Conservation (phyloP, 2,888 invertebrate genomes). For the Taphrorychus bicolor region DNA sequence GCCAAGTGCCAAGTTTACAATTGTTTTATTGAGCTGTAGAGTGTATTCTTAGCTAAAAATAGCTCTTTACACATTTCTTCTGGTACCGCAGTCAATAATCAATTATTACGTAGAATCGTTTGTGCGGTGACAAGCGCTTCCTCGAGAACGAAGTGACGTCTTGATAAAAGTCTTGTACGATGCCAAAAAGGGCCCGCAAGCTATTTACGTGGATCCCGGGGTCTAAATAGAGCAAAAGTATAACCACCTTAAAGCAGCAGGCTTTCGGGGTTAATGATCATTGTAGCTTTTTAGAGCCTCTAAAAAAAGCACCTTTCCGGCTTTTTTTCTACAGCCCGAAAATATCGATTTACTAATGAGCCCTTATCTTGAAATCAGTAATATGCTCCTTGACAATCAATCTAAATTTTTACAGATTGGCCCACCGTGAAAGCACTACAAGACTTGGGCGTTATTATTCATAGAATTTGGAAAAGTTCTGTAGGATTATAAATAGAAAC, state of each 20-base stretch:
- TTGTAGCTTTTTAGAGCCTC: neutral
- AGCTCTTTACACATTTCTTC: neutral
- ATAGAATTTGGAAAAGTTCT: conserved; percentile 2
- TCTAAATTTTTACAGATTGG: neutral
- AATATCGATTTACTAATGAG: neutral
- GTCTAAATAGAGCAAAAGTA: neutral
- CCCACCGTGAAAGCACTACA: neutral
- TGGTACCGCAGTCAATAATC: neutral
- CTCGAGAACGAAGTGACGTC: too few species aligned
- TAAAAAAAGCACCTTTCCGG: neutral
- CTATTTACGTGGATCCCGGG: neutral
- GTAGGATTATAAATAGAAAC: conserved; percentile 5
- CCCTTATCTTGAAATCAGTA: neutral
- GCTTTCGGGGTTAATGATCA: neutral
- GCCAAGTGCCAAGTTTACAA: neutral
- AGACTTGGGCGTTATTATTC: neutral
- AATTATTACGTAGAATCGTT: neutral
- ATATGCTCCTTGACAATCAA: neutral
- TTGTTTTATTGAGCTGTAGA: neutral
- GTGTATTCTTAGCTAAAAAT: conserved; percentile 1
- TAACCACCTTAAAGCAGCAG: neutral
- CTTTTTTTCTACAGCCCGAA: neutral
- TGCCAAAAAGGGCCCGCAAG: neutral
- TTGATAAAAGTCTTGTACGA: too few species aligned
- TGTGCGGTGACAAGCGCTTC: neutral